phyloP scores from a whole-genome alignment of 2,797 vertebrate genomes.

The Rhabdomys pumilio region DNA sequence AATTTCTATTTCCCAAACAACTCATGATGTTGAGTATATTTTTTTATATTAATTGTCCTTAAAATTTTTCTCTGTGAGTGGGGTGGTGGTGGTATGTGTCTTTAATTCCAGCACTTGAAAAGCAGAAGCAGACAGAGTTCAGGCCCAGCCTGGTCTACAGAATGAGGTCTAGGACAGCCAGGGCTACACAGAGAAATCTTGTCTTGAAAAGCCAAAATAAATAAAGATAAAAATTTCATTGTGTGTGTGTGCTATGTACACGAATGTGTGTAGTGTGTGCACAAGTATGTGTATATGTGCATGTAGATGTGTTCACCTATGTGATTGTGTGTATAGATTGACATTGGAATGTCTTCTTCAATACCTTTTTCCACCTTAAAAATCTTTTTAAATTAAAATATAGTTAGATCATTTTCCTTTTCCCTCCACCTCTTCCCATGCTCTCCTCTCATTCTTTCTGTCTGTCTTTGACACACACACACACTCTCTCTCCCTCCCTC shows the following conservation, averaged over 20 bases:
- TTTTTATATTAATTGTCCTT: slow-evolving; percentile 38
- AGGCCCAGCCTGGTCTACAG: background rate
- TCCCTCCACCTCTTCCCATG: background rate
- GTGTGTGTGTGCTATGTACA: background rate
- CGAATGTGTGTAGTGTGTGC: background rate
- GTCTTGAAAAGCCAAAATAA: background rate
- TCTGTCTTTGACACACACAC: no score
- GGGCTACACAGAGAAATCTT: background rate
- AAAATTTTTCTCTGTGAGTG: background rate
- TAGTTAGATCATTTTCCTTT: background rate
- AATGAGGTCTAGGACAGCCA: background rate
- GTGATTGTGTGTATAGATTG: background rate
- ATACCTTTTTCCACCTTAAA: background rate
- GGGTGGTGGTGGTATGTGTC: background rate
- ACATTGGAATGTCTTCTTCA: background rate
- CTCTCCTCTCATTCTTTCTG: background rate
- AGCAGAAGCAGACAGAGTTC: background rate
- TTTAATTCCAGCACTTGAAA: background rate
- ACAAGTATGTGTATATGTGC: background rate
- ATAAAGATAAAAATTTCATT: background rate
- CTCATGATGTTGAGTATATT: background rate
- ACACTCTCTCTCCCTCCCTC: no score
- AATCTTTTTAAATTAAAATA: background rate
- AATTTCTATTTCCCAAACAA: slow-evolving; percentile 24
- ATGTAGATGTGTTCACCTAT: background rate